Conservation (phyloP, 1,140 invertebrate genomes). For the Cyclina sinensis region DNA sequence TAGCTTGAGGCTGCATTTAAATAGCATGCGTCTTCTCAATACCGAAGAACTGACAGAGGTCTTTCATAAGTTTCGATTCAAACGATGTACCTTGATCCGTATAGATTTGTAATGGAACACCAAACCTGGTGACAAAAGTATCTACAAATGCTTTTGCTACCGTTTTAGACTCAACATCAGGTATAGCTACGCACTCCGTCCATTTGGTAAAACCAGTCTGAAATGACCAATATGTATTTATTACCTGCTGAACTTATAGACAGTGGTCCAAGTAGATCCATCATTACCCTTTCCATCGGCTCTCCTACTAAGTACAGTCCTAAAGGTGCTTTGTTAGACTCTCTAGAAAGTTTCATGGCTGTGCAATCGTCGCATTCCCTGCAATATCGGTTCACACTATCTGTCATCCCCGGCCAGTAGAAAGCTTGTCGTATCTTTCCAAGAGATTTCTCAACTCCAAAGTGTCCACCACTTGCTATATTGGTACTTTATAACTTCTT, state of each 20-base stretch:
- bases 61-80: constrained; percentile 30
- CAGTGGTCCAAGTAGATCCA: constrained; percentile 58
- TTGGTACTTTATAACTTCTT: background rate
- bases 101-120: constrained; percentile 13
- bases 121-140: constrained; percentile 17
- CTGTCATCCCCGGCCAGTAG: constrained; percentile 14
- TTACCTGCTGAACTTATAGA: background rate
- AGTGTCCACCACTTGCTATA: background rate
- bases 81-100: constrained; percentile 46
- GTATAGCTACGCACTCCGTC: constrained; percentile 26
- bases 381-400: background rate
- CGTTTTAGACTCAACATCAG: background rate
- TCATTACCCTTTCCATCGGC: constrained; percentile 65
- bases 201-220: constrained; percentile 62
- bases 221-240: constrained; percentile 27
- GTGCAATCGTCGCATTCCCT: background rate
- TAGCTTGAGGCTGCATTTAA: background rate
- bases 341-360: constrained; percentile 5
- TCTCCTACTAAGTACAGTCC: constrained; percentile 8
- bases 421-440: background rate
- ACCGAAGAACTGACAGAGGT: constrained; percentile 14
- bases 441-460: background rate
- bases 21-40: constrained; percentile 36
- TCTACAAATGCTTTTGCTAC: constrained; percentile 38
- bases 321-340: constrained; percentile 19